A percentile compares a stretch with the other conserved stretches of the same genome.
These are phyloP conservation scores for Acrobasis suavella DNA, from an alignment of 2,888 invertebrate genomes.

Conservation along the genomic window DNA sequence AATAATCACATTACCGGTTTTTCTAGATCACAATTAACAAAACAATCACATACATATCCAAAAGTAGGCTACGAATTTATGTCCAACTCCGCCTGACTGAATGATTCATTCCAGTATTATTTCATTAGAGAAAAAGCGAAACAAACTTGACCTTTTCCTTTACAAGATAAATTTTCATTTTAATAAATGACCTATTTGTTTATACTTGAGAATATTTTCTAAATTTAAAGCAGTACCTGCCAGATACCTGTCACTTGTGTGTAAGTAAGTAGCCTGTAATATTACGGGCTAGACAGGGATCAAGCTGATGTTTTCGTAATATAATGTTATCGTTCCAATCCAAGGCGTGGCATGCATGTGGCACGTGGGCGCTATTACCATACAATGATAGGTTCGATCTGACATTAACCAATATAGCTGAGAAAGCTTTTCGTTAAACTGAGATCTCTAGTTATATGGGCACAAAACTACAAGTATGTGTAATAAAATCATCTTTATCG, in stretches of 20 bases:
- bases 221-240: not conserved
- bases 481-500: too few species aligned
- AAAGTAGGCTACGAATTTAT: slow-evolving; percentile 3
- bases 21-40: slow-evolving; percentile 3
- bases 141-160: too few species aligned
- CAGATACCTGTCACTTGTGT: not conserved
- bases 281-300: not conserved
- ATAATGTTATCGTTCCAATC: slow-evolving; percentile 9
- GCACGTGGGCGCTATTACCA: slow-evolving; percentile 40
- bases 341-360: slow-evolving; percentile 16
- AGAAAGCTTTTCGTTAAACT: slow-evolving; percentile 19
- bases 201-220: too few species aligned
- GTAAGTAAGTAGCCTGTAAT: not conserved
- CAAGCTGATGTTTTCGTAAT: slow-evolving; percentile 10
- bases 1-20: not conserved
- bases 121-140: too few species aligned
- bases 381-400: slow-evolving; percentile 39
- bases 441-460: not conserved
- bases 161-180: too few species aligned
- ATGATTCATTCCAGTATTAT: not conserved
- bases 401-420: slow-evolving; percentile 26
- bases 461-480: too few species aligned
- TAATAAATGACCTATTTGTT: too few species aligned
- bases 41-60: not conserved
- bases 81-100: not conserved